Base-by-base conservation (phyloP, 2,797 vertebrate species). In the Danio tinwini region DNA sequence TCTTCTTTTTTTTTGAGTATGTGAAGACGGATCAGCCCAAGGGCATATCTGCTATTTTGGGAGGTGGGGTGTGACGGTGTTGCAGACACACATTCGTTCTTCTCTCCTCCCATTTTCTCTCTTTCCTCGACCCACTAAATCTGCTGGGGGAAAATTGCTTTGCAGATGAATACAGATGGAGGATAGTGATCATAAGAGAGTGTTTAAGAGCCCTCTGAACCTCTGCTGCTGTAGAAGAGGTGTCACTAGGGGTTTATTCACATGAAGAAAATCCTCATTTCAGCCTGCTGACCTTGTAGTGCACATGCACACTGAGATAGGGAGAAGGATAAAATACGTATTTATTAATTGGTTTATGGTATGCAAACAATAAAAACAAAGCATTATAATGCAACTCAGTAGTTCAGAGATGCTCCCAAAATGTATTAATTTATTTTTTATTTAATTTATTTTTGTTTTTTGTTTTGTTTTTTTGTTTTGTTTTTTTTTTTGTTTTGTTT, bases 1-100 rank as follows among this genome's bases (percentile, higher is more conserved):
- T 76, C n/a, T 17, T 61, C 39, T 4, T 40, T 58, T 17, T 80
- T 49, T 84, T 50, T 77, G 50, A 81, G 72, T 52, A 69, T 63
- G 74, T 55, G 70, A 77, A 58, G 75, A 74, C 14, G 62, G 70
- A 80, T 62, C 82, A 76, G 73, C 77, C 84, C 80, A 78, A 53
- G 79, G 83, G 81, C 73, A 80, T 78, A 58, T 71, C 73, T 70
- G 73, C 81, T 84, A 75, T 81, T 77, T 81, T 78, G 42, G 64
- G 74, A 49, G 68, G 72, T 61, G 70, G 74, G 74, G 58, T 19
- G 45, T 17, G 40, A 42, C 44, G 67, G 40, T 49, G 52, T 42
- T 78, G 40, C 61, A 77, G 74, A 71, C 74, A 73, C 61, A 8
- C 56, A 37, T 52, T 59, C 62, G 8, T 58, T 16, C 71, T 68